phyloP scores from a whole-genome alignment of 2,888 invertebrate genomes.

The Brassicogethes aeneus region DNA sequence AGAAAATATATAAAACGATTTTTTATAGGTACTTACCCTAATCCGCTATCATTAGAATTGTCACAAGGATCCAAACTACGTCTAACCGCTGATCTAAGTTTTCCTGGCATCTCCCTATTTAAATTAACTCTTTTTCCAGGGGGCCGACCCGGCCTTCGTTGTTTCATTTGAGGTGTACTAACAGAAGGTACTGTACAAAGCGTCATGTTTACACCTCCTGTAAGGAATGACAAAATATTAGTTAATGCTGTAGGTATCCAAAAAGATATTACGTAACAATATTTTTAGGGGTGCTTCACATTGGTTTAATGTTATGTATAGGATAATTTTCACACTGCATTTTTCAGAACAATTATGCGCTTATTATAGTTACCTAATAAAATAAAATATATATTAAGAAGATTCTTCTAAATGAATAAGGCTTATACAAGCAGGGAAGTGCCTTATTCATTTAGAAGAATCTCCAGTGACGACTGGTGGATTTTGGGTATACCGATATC shows the following conservation, averaged over 20 bases:
- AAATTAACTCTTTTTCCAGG: conserved; percentile 40
- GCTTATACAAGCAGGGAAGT: no score
- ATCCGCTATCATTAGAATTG: conserved; percentile 83
- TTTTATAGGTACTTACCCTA: conserved; percentile 45
- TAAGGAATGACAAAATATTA: conserved; percentile 14
- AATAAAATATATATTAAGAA: no score
- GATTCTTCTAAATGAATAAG: no score
- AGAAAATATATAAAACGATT: not conserved
- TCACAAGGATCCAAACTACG: conserved; percentile 58
- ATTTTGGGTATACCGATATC: no score
- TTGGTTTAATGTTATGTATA: no score
- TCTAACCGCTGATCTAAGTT: conserved; percentile 35
- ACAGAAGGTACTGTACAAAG: conserved; percentile 60
- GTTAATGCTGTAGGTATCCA: not conserved
- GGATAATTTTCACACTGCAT: no score
- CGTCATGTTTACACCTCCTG: conserved; percentile 54
- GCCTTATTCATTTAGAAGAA: no score
- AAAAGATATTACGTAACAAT: not conserved
- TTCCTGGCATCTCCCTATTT: conserved; percentile 33
- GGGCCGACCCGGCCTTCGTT: conserved; percentile 58
- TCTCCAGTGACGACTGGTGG: no score
- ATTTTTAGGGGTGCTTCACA: no score
- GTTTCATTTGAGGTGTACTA: conserved; percentile 57
- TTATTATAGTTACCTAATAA: no score
- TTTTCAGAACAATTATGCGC: no score